Base-by-base conservation (phyloP, 2,888 invertebrate genomes). In the Sturmia bella region DNA sequence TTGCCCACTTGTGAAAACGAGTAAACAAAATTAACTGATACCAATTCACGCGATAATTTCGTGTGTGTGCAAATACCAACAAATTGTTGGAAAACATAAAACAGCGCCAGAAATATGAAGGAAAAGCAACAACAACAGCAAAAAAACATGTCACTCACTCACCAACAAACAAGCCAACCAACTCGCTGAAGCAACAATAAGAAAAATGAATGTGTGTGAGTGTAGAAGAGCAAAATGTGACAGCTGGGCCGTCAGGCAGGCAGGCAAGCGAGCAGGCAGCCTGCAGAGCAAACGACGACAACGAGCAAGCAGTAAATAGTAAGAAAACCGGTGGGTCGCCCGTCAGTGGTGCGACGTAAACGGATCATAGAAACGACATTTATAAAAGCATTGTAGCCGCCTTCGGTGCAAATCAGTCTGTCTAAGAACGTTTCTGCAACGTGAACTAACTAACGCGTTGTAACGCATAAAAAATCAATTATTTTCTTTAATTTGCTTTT, bases 361-460 rank as follows among this genome's bases (percentile, higher is more conserved):
- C 84, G 82, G 78, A 75, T 75, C 83, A 81, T 74, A 85, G 80
- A 77, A 78, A 86, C 87, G 86, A 69, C 86, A 87, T 88, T 89
- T 89, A 89, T 89, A 89, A 89, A 89, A 89, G 88, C 88, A 89
- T 87, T 88, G 87, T 85, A 77, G 81, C 84, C 83, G 83, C 85
- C 83, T 80, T 84, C 83, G 86, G 85, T 85, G 86, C 85, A 88
- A 88, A 79, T 85, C 88, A 89, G 89, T 89, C 70, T 87, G 84
- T 83, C 79, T 87, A 85, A 89, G 89, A 89, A 89, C 88, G 86
- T 84, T 85, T 86, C 85, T 85, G 82, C 77, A 57, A 68, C 81
- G 83, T 85, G 83, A 84, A 84, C 83, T 79, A 19, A 24, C 68
- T 79, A 19, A 24, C 68, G 54, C 68, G 54, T 56, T 63, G 69